These are phyloP conservation scores for Brachypalpus laphriformis DNA, from an alignment of 2,888 invertebrate genomes.

Conservation along the genomic window DNA sequence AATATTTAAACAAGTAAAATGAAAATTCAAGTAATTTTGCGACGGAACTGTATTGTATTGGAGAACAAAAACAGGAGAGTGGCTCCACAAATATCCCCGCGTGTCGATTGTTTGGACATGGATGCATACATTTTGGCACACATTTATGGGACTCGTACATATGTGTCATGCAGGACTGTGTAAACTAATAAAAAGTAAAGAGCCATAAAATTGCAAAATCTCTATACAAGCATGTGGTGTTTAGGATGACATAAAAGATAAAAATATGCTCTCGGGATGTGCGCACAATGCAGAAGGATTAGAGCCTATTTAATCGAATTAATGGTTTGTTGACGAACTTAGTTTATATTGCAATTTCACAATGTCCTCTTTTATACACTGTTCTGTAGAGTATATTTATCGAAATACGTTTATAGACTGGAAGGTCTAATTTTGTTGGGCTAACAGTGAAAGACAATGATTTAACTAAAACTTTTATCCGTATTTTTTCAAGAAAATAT, in stretches of 20 bases:
- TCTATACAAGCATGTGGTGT: background rate
- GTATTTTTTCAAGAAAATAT: too few relatives aligned
- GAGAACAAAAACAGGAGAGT: background rate
- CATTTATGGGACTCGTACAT: too few relatives aligned
- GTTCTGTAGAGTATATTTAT: too few relatives aligned
- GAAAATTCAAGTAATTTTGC: conserved; percentile 1
- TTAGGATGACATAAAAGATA: background rate
- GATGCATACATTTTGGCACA: background rate
- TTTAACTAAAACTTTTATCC: too few relatives aligned
- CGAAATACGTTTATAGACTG: too few relatives aligned
- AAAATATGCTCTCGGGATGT: background rate
- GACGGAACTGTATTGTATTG: background rate
- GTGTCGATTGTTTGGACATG: background rate
- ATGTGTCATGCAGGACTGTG: background rate
- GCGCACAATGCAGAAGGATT: background rate
- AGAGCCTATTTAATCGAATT: background rate
- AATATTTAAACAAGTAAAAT: conserved; percentile 33
- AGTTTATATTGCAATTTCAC: too few relatives aligned
- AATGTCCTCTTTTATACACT: too few relatives aligned
- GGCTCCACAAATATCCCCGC: background rate
- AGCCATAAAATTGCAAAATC: background rate
- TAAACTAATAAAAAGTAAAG: background rate
- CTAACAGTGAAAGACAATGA: too few relatives aligned
- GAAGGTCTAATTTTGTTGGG: too few relatives aligned
- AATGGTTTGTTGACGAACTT: background rate